Base-by-base conservation (phyloP, 2,113 vertebrate genomes). In the Turdus rufiventris region DNA sequence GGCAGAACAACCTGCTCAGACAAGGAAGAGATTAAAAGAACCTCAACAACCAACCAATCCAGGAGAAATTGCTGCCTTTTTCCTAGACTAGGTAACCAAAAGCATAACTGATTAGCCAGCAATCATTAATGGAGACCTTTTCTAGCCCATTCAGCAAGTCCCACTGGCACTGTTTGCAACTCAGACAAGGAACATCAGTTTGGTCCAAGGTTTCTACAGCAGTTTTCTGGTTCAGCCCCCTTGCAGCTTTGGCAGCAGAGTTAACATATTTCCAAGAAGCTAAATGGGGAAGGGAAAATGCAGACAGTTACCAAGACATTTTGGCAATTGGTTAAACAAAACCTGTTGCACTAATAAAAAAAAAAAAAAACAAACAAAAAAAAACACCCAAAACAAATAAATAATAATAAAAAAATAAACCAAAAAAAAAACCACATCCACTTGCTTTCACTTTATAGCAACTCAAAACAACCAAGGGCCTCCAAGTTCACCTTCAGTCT, bases 241-340 rank as follows among this genome's bases (percentile, higher is more conserved):
- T 45, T 60, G 20, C 71, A 85, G 66, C 28, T 85, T 85, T 72
- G 66, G 23, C 50, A 85, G 36, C 25, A 83, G 43, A 71, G 9
- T 50, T 62, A 68, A 83, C 54, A 33, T 18, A 28, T 40, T 95
- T 83, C 72, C 47, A 88, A 93, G 75, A 66, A 93, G 38, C 47
- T 18, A 23, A 56, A 5, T 58, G 23, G 48, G 65, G 70, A 95
- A 94, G 51, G 33, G 61, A 51, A 91, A 89, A 89, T 42, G 17
- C 77, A 91, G 53, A 68, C 13, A 43, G 26, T 23, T 67, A 24
- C 53, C 0, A 0, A 89, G 47, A 51, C 31, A 81, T 19, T 78
- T 54, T 29, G 57, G 40, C 18, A 75, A 21, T 47, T 79, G n/a
- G 47, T 85, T 88, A 61, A 91, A 67, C 36, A 79, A 54, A 63